A percentile compares a stretch with the other conserved stretches of the same genome.
These are phyloP conservation scores for Coranthus polyacanthus DNA, from an alignment of 2,797 vertebrate genomes.

Conservation along the genomic window DNA sequence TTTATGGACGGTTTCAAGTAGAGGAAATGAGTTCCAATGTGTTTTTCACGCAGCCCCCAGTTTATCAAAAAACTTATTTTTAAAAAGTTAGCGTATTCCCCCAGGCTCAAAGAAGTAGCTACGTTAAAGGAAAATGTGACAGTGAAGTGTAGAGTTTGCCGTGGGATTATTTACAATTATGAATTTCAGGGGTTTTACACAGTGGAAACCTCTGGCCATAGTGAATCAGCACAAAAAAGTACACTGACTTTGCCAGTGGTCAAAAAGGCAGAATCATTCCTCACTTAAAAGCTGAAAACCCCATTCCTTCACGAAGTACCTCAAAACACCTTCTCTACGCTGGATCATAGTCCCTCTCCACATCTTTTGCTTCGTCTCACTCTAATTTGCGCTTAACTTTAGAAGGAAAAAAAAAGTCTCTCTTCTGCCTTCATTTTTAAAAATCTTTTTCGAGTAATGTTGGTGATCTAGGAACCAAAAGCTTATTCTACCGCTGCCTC, in stretches of 20 bases:
- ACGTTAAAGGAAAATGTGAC: constrained; percentile 43
- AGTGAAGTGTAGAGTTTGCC: constrained; percentile 20
- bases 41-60: constrained; percentile 32
- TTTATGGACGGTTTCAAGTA: constrained; percentile 18
- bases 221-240: constrained; percentile 47
- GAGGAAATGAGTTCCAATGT: constrained; percentile 25
- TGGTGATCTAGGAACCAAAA: constrained; percentile 31
- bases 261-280: constrained; percentile 34
- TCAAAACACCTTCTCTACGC: constrained; percentile 36
- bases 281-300: constrained; percentile 43
- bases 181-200: constrained; percentile 30
- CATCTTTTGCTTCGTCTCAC: constrained; percentile 30
- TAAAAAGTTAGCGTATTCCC: constrained; percentile 25
- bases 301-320: constrained; percentile 37
- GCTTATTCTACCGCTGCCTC: constrained; percentile 33
- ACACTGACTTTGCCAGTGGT: constrained; percentile 37
- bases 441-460: constrained; percentile 21
- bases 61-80: constrained; percentile 55
- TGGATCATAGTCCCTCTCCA: constrained; percentile 35
- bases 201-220: constrained; percentile 29
- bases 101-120: constrained; percentile 20
- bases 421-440: neutral
- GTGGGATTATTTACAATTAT: constrained; percentile 50
- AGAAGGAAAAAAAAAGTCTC: constrained; percentile 7
- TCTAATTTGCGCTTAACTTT: constrained; percentile 49